Percentiles rank a stretch among this genome's conserved stretches.
These are phyloP conservation scores for Hycleus cichorii DNA, from an alignment of 1,140 invertebrate species.

Conservation along the genomic window DNA sequence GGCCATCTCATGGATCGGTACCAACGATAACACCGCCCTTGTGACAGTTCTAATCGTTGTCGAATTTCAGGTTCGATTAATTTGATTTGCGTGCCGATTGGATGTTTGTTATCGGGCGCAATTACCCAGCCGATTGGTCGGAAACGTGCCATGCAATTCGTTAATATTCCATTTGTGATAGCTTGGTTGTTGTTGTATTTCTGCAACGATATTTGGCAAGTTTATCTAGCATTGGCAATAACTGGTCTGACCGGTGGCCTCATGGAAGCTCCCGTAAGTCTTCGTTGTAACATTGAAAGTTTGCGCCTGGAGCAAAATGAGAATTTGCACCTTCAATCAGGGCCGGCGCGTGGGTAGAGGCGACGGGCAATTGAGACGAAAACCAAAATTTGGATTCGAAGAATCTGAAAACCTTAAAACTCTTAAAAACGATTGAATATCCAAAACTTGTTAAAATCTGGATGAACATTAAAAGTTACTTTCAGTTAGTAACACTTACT, in stretches of 20 bases:
- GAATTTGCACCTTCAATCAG: too few species aligned
- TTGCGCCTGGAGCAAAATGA: too few species aligned
- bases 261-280: slow-evolving; percentile 66
- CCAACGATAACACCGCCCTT: not conserved
- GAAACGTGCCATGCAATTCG: slow-evolving; percentile 61
- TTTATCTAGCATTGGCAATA: slow-evolving; percentile 59
- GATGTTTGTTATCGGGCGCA: slow-evolving; percentile 62
- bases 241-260: slow-evolving; percentile 66
- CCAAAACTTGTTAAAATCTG: too few species aligned
- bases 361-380: too few species aligned
- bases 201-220: slow-evolving; percentile 48
- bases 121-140: slow-evolving; percentile 62
- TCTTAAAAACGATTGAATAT: too few species aligned
- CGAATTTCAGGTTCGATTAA: slow-evolving; percentile 61
- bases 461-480: too few species aligned
- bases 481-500: too few species aligned
- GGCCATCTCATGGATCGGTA: slow-evolving; percentile 65
- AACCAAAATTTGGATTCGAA: too few species aligned
- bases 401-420: too few species aligned
- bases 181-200: slow-evolving; percentile 66
- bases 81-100: slow-evolving; percentile 66
- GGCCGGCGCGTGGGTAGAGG: too few species aligned
- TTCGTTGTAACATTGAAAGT: not conserved
- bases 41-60: not conserved
- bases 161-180: slow-evolving; percentile 62